Evolutionary conservation across 2,113 vertebrate species (phyloP).

Genomic region (Phasianus colchicus): DNA sequence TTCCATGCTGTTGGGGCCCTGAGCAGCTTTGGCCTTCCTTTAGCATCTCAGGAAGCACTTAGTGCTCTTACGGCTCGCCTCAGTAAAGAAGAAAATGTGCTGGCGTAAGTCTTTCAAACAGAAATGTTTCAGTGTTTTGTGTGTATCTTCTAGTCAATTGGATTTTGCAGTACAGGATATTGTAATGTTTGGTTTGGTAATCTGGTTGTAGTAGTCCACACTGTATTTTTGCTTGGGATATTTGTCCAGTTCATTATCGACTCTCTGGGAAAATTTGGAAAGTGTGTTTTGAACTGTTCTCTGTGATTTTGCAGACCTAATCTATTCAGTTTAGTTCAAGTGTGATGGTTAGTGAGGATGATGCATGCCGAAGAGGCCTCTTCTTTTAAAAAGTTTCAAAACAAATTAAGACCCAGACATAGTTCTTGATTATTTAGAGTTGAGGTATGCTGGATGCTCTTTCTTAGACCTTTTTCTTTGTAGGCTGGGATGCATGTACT

Average conservation of each 20-base stretch:
- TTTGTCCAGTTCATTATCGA: neutral
- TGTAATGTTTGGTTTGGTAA: neutral
- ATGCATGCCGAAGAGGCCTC: neutral
- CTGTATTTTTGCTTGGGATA: neutral
- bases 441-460: neutral
- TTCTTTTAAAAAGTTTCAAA: neutral
- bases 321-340: neutral
- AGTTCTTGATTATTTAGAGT: neutral
- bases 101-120: constrained; percentile 84
- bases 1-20: constrained; percentile 91
- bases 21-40: constrained; percentile 88
- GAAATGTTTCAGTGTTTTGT: rapidly evolving
- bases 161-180: neutral
- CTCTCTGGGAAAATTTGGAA: neutral
- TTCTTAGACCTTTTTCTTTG: neutral
- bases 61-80: constrained; percentile 89
- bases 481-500: neutral
- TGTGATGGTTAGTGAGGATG: neutral
- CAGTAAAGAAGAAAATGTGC: constrained; percentile 93
- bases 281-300: rapidly evolving
- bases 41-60: constrained; percentile 93
- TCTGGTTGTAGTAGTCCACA: neutral
- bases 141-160: neutral
- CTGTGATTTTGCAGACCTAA: neutral
- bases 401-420: neutral